A percentile compares a stretch with the other conserved stretches of the same genome.
Conservation (phyloP, 2,888 invertebrate species). For the Tachina lurida region DNA sequence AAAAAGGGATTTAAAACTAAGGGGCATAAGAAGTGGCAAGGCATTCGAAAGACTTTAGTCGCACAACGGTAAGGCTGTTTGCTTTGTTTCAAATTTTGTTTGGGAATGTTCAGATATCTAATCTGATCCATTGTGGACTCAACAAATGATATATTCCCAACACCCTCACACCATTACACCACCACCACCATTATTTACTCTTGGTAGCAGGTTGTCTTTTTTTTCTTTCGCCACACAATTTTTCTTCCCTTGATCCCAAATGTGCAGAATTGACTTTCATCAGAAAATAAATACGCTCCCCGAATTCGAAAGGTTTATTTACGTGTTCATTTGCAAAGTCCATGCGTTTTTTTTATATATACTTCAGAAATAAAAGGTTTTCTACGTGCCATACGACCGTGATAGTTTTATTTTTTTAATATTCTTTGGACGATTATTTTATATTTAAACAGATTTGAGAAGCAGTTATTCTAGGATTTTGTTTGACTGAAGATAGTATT, state of each 20-base stretch:
- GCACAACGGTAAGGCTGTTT: too few relatives aligned
- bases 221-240: background rate
- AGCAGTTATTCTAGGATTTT: conserved; percentile 22
- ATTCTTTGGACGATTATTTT: background rate
- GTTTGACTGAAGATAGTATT: background rate
- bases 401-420: conserved; percentile 8
- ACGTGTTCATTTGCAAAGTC: conserved; percentile 17
- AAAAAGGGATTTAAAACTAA: too few relatives aligned
- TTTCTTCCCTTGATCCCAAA: conserved; percentile 25
- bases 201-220: background rate
- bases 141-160: too few relatives aligned
- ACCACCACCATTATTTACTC: too few relatives aligned
- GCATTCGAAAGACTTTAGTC: too few relatives aligned
- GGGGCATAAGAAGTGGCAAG: too few relatives aligned
- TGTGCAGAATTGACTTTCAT: conserved; percentile 15
- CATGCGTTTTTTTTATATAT: conserved; percentile 11
- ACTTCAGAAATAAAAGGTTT: background rate
- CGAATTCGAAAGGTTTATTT: conserved; percentile 3
- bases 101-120: too few relatives aligned
- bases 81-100: too few relatives aligned
- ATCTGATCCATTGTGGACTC: too few relatives aligned
- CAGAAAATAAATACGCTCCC: conserved; percentile 11
- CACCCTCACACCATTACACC: too few relatives aligned
- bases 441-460: conserved; percentile 14
- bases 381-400: background rate